Base-by-base conservation (phyloP, 2,888 invertebrate genomes). In the Choreutis nemorana region DNA sequence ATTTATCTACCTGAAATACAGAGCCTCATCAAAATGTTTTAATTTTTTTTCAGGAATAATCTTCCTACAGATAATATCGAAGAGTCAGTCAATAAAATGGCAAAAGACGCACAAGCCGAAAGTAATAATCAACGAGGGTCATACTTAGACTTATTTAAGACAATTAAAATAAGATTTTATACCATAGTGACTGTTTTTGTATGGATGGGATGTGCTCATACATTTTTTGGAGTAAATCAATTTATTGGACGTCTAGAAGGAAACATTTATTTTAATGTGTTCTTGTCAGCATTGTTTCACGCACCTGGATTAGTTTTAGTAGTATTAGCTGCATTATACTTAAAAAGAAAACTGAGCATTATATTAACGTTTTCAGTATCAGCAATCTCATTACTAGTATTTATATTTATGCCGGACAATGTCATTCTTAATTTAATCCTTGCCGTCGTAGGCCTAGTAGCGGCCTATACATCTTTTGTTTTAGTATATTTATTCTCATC, bases 211-310 rank as follows among this genome's bases (percentile, higher is more conserved):
- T 88, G 90, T 31, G 87, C 91, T 3, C 82, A 92, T 56, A 87
- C 90, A 27, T 90, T 90, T 60, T 95, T 90, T 46, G 93, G 93
- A 0, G 79, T 93, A 21, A 87, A 89, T 12, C 90, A 91, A 50
- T 91, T 88, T 53, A 86, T 90, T 28, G 88, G 89, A 0, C 83
- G 87, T 35, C 68, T 90, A 9, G 86, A 86, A 30, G 91, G 91
- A 2, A 82, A 91, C 48, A 82, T 91, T 29, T 94, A 92, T 52
- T 37, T 89, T 2, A 94, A 92, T 52, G 90, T 93, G 23, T 84
- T 90, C 28, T 59, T 92, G 3, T 87, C 90, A 8, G 91, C 67
- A 4, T 41, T 49, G 2, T 54, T 53, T 18, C 55, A 65, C 1
- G 35, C 49, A 2, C 71, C 73, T 4, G 67, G 62, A 5, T 33